Evolutionary conservation across 2,113 vertebrate species (phyloP).

Genomic region (Ailuropoda melanoleuca): DNA sequence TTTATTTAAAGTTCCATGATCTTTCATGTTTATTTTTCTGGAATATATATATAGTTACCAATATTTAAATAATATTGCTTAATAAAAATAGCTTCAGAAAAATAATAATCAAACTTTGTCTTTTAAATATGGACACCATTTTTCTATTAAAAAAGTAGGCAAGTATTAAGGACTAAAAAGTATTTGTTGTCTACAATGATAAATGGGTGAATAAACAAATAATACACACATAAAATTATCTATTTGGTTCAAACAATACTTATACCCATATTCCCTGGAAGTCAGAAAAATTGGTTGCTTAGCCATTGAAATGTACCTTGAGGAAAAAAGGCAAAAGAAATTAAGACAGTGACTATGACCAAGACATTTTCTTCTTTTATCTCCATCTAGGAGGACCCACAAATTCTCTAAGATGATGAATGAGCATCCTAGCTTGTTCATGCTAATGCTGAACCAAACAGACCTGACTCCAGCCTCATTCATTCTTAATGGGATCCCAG

Average conservation of each 20-base stretch:
- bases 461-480: background rate
- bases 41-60: background rate
- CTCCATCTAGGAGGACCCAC: background rate
- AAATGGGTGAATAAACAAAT: background rate
- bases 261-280: background rate
- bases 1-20: background rate
- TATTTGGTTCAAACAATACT: background rate
- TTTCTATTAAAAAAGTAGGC: background rate
- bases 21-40: background rate
- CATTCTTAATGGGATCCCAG: constrained; percentile 49
- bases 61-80: background rate
- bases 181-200: background rate
- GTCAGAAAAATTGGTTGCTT: background rate
- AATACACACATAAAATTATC: background rate
- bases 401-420: background rate
- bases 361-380: background rate
- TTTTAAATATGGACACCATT: background rate
- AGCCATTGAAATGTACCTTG: background rate
- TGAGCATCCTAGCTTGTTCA: background rate
- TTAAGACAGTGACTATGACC: background rate
- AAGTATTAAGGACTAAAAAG: background rate
- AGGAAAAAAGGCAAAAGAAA: background rate
- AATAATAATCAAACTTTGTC: background rate
- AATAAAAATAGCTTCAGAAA: background rate
- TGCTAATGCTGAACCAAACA: background rate